Conservation (phyloP, 2,113 vertebrate genomes). For the Maccullochella peelii region DNA sequence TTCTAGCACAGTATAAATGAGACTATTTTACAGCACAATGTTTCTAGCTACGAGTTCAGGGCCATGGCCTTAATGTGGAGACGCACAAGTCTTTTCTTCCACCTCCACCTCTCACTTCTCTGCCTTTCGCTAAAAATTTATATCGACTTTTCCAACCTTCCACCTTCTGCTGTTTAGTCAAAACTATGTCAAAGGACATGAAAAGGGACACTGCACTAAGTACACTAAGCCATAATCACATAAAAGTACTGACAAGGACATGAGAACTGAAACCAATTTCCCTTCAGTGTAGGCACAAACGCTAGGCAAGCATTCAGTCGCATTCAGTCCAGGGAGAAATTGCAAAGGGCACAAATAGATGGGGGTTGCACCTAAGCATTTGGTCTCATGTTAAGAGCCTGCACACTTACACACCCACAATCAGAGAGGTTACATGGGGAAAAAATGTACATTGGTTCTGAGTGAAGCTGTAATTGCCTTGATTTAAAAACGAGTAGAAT, state of each 20-base stretch:
- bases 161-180: constrained; percentile 14
- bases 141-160: constrained; percentile 43
- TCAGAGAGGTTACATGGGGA: background rate
- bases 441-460: constrained; percentile 37
- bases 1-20: constrained; percentile 56
- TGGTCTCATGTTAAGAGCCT: constrained; percentile 24
- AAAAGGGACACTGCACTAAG: constrained; percentile 18
- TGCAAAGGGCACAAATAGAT: constrained; percentile 19
- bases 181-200: constrained; percentile 34
- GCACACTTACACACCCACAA: background rate
- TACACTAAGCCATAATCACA: constrained; percentile 33
- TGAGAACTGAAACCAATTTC: constrained; percentile 36
- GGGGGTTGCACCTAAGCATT: constrained; percentile 5
- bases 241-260: constrained; percentile 52
- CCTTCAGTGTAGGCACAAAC: background rate
- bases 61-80: constrained; percentile 45
- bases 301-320: background rate
- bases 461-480: constrained; percentile 52
- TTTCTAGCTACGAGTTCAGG: constrained; percentile 45
- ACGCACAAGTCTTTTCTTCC: constrained; percentile 48
- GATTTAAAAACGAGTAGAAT: constrained; percentile 63
- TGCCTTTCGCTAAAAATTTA: constrained; percentile 30
- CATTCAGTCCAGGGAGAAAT: constrained; percentile 29
- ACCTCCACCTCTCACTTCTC: constrained; percentile 26
- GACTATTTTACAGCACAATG: constrained; percentile 47